Evolutionary conservation across 2,888 invertebrate genomes (phyloP).

Genomic region (Pimpla rufipes): DNA sequence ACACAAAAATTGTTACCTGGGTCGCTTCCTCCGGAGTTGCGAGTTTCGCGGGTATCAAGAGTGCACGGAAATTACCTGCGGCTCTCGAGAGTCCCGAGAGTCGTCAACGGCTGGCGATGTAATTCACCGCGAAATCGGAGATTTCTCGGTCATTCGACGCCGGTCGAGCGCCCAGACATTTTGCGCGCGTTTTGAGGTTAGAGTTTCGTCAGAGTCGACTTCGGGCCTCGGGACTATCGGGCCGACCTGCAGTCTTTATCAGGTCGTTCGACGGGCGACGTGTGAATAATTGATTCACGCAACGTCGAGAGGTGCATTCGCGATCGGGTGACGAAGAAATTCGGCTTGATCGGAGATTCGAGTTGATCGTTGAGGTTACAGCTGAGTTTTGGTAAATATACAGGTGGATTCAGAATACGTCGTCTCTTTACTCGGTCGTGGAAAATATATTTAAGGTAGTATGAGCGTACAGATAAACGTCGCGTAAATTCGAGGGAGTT

Average conservation of each 20-base stretch:
- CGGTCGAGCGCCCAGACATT: slow-evolving; percentile 24
- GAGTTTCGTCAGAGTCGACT: background rate
- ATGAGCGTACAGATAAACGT: too few relatives aligned
- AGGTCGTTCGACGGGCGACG: background rate
- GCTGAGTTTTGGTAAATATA: slow-evolving; percentile 20
- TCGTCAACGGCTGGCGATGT: background rate
- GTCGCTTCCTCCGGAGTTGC: background rate
- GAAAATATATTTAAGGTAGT: too few relatives aligned
- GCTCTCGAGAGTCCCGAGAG: background rate
- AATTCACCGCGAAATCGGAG: slow-evolving; percentile 1
- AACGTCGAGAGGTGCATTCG: background rate
- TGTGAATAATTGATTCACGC: slow-evolving; percentile 5
- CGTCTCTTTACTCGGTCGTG: background rate
- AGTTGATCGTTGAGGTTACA: slow-evolving; percentile 18
- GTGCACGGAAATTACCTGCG: background rate
- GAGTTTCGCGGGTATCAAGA: background rate
- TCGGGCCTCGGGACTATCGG: background rate
- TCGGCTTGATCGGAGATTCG: too few relatives aligned
- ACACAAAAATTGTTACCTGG: too few relatives aligned
- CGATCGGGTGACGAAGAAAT: background rate
- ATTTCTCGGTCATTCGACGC: background rate
- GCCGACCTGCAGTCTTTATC: slow-evolving; percentile 15
- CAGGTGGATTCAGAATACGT: slow-evolving; percentile 21
- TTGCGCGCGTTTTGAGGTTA: slow-evolving; percentile 22
- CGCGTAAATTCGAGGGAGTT: too few relatives aligned